Evolutionary conservation across 2,113 vertebrate species (phyloP), one percentile per base, ranked within the genome.

Genomic region (Sceloporus undulatus): DNA sequence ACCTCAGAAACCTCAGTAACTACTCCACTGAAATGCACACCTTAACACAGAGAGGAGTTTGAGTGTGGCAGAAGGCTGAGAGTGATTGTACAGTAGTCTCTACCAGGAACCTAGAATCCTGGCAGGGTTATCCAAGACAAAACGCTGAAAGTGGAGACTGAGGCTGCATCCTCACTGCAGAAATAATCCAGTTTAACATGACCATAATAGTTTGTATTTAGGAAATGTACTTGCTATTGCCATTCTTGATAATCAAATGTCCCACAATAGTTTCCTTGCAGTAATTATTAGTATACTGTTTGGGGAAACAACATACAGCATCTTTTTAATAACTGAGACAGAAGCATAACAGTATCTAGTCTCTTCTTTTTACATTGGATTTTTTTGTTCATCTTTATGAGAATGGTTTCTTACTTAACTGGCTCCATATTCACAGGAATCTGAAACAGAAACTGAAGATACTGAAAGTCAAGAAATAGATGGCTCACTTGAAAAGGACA

Each of bases 361-460:
- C 23, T 42, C 77, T n/a, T 52, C 54, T 70, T 77, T 71, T 54
- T 19, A 14, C 54, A 16, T 90, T 77, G 52, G 29, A 38, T 92
- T 91, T 79, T 19, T n/a, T 68, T 48, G 48, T 48, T 48, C 48
- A 48, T 48, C 38, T 34, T 3, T 0, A 23, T 62, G 62, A 70
- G 29, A 2, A 75, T 82, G 82, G 29, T 25, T 52, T 87, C 77
- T 70, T 82, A 48, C 29, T 88, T 54, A n/a, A n/a, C 74, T 77
- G 23, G n/a, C 52, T 78, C 52, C 40, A 48, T n/a, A 42, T 90
- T 82, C 2, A 42, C 42, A 81, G 70, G 73, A 66, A 94, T 70
- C 82, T 19, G 86, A 96, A 96, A 89, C 91, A 54, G 97, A 97
- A 78, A 90, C 91, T 18, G 95, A 88, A 5, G 97, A 92, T 29